Evolutionary conservation across 2,888 invertebrate species (phyloP), one percentile per base, ranked within the genome.

Genomic region (Perdita meconis): DNA sequence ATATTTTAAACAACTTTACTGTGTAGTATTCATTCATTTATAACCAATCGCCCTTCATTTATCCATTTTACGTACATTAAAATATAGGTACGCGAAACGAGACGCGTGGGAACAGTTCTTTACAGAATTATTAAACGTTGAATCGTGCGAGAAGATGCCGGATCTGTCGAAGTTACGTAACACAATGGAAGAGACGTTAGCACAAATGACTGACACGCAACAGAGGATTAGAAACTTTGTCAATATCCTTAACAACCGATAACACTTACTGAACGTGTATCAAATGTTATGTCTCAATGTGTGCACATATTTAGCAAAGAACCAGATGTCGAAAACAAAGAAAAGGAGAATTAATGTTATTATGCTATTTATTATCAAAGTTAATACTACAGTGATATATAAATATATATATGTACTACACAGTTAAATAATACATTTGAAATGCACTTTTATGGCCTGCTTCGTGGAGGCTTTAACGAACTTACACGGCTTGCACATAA

Each of bases 51-150:
- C n/a, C n/a, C n/a, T n/a, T 53, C 0, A 51, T 10, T 30, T 12
- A 19, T 30, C 13, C 26, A 42, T 44, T 59, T 51, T 56, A 60
- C 36, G 40, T 55, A 34, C 3, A 34, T 1, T 44, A 26, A 42
- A 16, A 63, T 60, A 26, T 24, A 85, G 95, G 93, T 96, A 96
- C 90, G 94, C 95, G 92, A 95, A 95, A 87, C 94, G 94, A 75
- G 94, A 94, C 75, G 93, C 96, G 72, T 98, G 98, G 97, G 95
- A 96, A 86, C 94, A 94, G 82, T 95, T 97, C 89, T 98, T 98
- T 91, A 95, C 95, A 44, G 94, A 95, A 38, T 93, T 98, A 78
- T 93, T 98, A 67, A 98, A 98, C 93, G 94, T 97, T 71, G 95
- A 95, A 24, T 95, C 96, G 73, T 97, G 97, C 90, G 94, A 95